Percentiles rank a stretch among this genome's conserved stretches.
phyloP scores from a whole-genome alignment of 2,113 vertebrate genomes.

The Cochlearius cochlearius region DNA sequence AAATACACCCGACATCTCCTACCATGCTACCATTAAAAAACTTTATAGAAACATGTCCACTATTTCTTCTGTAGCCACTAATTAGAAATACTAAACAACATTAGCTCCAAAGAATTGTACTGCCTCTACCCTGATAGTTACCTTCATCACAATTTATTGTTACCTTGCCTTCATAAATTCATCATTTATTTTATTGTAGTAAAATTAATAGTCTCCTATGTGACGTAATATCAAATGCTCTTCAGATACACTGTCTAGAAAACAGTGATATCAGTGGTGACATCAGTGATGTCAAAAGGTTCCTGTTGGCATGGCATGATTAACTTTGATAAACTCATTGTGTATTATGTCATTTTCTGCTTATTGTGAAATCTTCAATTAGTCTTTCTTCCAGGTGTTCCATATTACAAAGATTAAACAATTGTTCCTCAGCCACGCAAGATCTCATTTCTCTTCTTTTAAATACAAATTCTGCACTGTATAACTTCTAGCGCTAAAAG shows the following conservation, averaged over 20 bases:
- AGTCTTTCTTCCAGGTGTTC: constrained; percentile 30
- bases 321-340: constrained; percentile 1
- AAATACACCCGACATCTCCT: background rate
- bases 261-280: background rate
- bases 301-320: background rate
- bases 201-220: background rate
- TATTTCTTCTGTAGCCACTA: background rate
- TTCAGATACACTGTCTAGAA: background rate
- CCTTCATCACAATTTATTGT: background rate
- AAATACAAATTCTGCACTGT: background rate
- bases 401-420: background rate
- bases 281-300: background rate
- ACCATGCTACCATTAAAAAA: background rate
- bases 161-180: background rate
- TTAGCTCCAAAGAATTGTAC: background rate
- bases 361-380: constrained; percentile 25
- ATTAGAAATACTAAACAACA: background rate
- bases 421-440: background rate
- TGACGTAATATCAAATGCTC: background rate
- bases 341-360: background rate
- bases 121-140: background rate
- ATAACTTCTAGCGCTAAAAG: background rate
- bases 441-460: background rate
- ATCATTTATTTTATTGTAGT: background rate
- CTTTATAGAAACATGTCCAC: background rate